These are phyloP conservation scores for Vulpes lagopus DNA, from an alignment of 2,113 vertebrate genomes.

Conservation along the genomic window DNA sequence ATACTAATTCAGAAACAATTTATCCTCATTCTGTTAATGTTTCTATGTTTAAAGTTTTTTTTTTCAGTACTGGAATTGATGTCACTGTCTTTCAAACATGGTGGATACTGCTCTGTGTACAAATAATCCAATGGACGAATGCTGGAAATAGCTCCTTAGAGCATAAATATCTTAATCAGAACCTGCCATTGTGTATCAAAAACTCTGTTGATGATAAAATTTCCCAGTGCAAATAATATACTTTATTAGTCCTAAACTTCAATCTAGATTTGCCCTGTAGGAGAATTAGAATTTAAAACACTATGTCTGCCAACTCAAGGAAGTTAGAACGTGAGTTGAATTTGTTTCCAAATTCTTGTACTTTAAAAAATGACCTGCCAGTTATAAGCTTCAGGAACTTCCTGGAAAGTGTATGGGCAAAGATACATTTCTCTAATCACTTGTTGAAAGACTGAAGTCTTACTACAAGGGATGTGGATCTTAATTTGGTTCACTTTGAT, in stretches of 20 bases:
- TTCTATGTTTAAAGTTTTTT: neutral
- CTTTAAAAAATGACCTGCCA: neutral
- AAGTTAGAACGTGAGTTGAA: neutral
- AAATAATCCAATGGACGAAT: neutral
- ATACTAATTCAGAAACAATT: constrained; percentile 5
- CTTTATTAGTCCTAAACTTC: neutral
- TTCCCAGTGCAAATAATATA: neutral
- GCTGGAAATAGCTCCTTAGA: neutral
- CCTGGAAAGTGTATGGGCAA: neutral
- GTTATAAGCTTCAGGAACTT: neutral
- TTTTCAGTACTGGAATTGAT: neutral
- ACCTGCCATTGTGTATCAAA: neutral
- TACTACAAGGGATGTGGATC: neutral
- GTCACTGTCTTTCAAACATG: neutral
- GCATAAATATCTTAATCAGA: neutral
- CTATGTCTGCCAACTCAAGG: neutral
- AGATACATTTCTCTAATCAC: neutral
- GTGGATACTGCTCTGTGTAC: neutral
- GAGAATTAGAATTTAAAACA: constrained; percentile 48
- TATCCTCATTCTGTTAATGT: neutral
- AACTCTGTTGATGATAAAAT: neutral
- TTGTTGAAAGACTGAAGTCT: neutral
- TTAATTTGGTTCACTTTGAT: neutral
- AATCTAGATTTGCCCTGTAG: neutral
- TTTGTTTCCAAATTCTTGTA: constrained; percentile 21